phyloP scores from a whole-genome alignment of 2,113 vertebrate species.

The Salvelinus fontinalis region DNA sequence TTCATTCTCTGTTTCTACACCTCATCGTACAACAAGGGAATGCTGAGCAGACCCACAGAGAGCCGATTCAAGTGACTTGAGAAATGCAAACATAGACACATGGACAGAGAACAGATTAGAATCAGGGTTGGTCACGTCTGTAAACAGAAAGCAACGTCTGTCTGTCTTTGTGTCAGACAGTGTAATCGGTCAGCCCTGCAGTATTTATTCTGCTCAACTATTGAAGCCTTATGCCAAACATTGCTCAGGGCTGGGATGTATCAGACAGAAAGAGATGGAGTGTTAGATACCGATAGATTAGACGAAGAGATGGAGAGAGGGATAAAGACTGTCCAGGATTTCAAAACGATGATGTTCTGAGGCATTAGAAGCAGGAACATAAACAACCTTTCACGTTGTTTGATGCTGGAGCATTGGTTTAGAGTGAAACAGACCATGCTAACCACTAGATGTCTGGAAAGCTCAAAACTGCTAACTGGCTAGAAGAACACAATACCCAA shows the following conservation, averaged over 20 bases:
- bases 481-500: too few species aligned
- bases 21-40: background rate
- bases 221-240: constrained; percentile 21
- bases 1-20: too few species aligned
- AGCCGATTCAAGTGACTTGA: background rate
- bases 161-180: constrained; percentile 6
- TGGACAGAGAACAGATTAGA: background rate
- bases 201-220: constrained; percentile 17
- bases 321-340: constrained; percentile 40
- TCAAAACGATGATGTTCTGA: constrained; percentile 59
- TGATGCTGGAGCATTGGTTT: constrained; percentile 57
- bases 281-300: constrained; percentile 38
- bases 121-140: background rate
- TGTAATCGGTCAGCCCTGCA: background rate
- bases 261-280: too few species aligned
- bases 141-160: constrained; percentile 22
- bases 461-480: too few species aligned
- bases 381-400: constrained; percentile 65
- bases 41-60: background rate
- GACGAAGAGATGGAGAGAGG: background rate
- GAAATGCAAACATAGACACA: background rate
- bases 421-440: background rate
- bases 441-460: too few species aligned
- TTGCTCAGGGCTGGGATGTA: constrained; percentile 14
- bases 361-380: constrained; percentile 61